Base-by-base conservation (phyloP, 2,113 vertebrate species). In the Globicephala melas region DNA sequence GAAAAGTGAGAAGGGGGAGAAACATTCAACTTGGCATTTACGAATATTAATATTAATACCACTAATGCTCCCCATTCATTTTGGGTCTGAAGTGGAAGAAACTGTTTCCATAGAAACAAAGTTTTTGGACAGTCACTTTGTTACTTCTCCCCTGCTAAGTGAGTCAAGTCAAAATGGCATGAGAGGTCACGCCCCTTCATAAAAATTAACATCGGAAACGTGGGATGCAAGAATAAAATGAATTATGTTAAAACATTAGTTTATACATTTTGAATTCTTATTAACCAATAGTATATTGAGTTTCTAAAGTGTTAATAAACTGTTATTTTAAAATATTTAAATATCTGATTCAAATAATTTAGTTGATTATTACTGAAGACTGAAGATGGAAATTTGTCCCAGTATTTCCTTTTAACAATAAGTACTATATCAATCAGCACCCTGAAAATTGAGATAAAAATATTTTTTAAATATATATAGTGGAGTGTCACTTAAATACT, bases 41-140 rank as follows among this genome's bases (percentile, higher is more conserved):
- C 74, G 83, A 96, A 96, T 97, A 95, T 97, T 92, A 94, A 92
- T 92, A 82, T 89, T 67, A 73, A 92, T 87, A 74, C 11, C 38
- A 76, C 23, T 70, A 36, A 79, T 92, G 44, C 28, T 96, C 17
- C 21, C 70, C 65, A 60, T 65, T 97, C 60, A 95, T 80, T 79
- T 96, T 70, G 73, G 31, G 41, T 87, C 80, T 95, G 9, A 92
- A 89, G 25, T 80, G 36, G 41, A 33, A 89, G 36, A 93, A 85
- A 60, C 28, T 85, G 86, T 96, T 98, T 93, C 90, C 87, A 95
- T 62, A 89, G 87, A 96, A 97, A 96, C 68, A 86, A 85, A 91
- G 47, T 44, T 91, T 91, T 91, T 63, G 50, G 38, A 58, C 8
- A 68, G 63, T 55, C 17, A 65, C 38, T 96, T 79, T 94, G 76